Evolutionary conservation across 2,888 invertebrate genomes (phyloP).

Genomic region (Tetragonisca angustula): DNA sequence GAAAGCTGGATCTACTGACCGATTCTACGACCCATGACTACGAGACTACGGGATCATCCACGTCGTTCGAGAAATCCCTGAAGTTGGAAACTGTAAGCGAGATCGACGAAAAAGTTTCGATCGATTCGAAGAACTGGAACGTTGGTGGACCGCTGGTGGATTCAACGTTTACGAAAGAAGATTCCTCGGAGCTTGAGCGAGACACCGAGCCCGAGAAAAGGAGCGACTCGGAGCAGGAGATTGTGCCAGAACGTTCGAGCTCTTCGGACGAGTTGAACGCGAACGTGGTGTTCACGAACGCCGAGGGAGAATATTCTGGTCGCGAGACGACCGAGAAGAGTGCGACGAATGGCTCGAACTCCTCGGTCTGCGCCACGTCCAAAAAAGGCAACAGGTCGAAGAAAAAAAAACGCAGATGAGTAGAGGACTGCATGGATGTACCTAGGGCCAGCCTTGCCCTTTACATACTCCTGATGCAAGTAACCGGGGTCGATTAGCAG

Average conservation of each 20-base stretch:
- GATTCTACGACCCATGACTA: background rate
- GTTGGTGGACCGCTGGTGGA: slow-evolving; percentile 79
- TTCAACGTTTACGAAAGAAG: slow-evolving; percentile 56
- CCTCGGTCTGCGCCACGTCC: slow-evolving; percentile 59
- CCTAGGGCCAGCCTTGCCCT: slow-evolving; percentile 83
- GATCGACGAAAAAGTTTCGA: slow-evolving; percentile 27
- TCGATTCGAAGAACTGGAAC: slow-evolving; percentile 55
- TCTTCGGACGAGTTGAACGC: slow-evolving; percentile 77
- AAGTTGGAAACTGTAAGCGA: slow-evolving; percentile 1
- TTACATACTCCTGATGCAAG: slow-evolving; percentile 82
- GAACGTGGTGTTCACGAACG: slow-evolving; percentile 70
- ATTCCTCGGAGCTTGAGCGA: slow-evolving; percentile 49
- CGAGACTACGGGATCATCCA: background rate
- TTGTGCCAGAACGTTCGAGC: slow-evolving; percentile 74
- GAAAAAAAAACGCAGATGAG: slow-evolving; percentile 83
- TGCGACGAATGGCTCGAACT: slow-evolving; percentile 43
- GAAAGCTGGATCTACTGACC: background rate
- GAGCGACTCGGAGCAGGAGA: slow-evolving; percentile 75
- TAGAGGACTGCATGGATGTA: slow-evolving; percentile 83
- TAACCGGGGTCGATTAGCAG: slow-evolving; percentile 81
- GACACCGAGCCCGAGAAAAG: slow-evolving; percentile 69
- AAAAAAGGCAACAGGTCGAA: slow-evolving; percentile 80
- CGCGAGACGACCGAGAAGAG: slow-evolving; percentile 58
- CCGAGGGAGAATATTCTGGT: slow-evolving; percentile 68
- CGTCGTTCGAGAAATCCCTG: background rate